phyloP scores from a whole-genome alignment of 1,140 invertebrate species.

The Macrostomum lignano region DNA sequence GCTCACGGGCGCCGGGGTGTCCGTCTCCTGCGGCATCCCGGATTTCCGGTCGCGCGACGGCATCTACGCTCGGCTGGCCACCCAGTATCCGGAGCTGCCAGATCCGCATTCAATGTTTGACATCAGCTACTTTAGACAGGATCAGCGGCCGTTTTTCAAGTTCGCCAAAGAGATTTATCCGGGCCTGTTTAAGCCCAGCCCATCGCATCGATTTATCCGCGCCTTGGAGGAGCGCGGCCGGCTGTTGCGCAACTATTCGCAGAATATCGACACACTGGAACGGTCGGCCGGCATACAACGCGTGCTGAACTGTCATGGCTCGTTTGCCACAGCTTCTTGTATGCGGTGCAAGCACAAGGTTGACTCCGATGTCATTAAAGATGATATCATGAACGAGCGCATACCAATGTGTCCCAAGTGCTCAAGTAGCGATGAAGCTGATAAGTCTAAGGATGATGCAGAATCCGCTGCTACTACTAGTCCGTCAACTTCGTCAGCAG shows the following conservation, averaged over 20 bases:
- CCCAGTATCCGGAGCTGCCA: conserved; percentile 55
- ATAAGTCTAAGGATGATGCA: conserved; percentile 1
- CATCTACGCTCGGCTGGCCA: conserved; percentile 54
- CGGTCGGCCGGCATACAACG: conserved; percentile 49
- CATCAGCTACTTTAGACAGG: conserved; percentile 52
- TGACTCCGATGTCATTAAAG: conserved; percentile 42
- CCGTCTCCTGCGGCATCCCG: conserved; percentile 81
- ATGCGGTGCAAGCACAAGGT: conserved; percentile 48
- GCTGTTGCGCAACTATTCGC: conserved; percentile 57
- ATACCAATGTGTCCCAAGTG: conserved; percentile 52
- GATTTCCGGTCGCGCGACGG: conserved; percentile 73
- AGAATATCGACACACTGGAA: conserved; percentile 71
- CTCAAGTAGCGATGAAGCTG: conserved; percentile 10
- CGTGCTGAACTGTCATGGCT: conserved; percentile 63
- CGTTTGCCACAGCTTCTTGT: conserved; percentile 62
- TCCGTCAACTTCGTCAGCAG: too few relatives aligned
- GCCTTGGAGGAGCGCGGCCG: conserved; percentile 45
- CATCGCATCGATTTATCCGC: conserved; percentile 53
- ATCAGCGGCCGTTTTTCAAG: conserved; percentile 61
- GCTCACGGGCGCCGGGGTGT: conserved; percentile 70
- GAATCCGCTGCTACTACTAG: conserved; percentile 7
- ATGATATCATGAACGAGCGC: conserved; percentile 42
- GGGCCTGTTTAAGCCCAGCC: conserved; percentile 54
- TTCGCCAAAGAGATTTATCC: conserved; percentile 65
- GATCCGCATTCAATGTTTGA: conserved; percentile 71